Evolutionary conservation across 2,113 vertebrate species (phyloP), one percentile per base, ranked within the genome.

Genomic region (Muntiacus reevesi): DNA sequence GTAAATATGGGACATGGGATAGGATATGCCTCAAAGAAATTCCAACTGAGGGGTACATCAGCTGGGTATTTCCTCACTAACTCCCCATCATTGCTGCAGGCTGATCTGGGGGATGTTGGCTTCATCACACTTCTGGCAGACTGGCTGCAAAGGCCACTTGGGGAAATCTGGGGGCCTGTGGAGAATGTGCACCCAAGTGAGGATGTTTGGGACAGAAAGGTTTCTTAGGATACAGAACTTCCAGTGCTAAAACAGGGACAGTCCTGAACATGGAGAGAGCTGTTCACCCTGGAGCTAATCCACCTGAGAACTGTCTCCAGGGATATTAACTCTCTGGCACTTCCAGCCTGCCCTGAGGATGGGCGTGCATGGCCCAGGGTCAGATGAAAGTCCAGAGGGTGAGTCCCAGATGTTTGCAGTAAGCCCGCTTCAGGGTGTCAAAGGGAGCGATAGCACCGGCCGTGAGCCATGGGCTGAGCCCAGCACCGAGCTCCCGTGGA

Each of bases 401-500:
- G 55, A 60, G n/a, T 12, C 30, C 3, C 14, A 1, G 89, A 8
- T 47, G 54, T 78, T 11, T 59, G 54, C 30, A 90, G 74, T 40
- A 43, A 52, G 28, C 45, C 50, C 1, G 5, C 71, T 33, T 62
- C 71, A 27, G 7, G 1, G 13, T 33, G 8, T 23, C 13, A 13
- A 59, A 25, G 30, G 27, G 64, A 54, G 27, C 33, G 15, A 33
- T 3, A 40, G 45, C 33, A 13, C 27, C 7, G 16, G 54, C 83
- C 21, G 33, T 5, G 1, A 43, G 36, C 62, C 2, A 0, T 10
- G 43, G 84, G 45, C 55, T 28, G 14, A 78, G 33, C 45, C 36
- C 30, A 27, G 36, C 15, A 4, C 81, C 40, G 54, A 40, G 84
- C 57, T 27, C 11, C 9, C 14, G 6, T 2, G 6, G 47, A 3